These are phyloP conservation scores for Psittacula derbiana DNA, from an alignment of 2,797 vertebrate species.

Conservation along the genomic window DNA sequence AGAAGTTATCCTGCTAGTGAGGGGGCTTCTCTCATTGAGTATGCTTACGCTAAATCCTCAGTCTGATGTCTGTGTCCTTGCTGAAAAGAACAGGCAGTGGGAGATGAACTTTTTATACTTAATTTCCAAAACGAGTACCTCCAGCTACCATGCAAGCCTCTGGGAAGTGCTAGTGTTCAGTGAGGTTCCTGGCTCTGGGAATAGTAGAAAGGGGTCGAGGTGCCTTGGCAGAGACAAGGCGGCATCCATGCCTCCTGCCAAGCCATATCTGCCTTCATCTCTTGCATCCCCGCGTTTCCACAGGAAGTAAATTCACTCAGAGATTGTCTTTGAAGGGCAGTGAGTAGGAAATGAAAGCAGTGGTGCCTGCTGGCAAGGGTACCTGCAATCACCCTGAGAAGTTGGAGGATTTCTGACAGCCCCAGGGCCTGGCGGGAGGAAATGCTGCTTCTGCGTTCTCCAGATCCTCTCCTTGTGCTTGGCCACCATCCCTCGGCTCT, in stretches of 20 bases:
- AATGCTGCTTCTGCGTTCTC: background rate
- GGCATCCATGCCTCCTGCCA: background rate
- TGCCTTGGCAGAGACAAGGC: background rate
- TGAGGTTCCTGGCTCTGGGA: rapidly evolving
- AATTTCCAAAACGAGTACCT: background rate
- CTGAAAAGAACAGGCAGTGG: background rate
- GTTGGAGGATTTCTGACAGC: background rate
- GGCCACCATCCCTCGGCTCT: background rate
- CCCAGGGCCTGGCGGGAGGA: background rate
- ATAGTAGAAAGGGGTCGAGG: background rate
- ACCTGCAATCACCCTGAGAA: background rate
- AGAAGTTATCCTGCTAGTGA: background rate
- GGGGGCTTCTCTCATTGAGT: background rate
- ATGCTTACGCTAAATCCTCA: background rate
- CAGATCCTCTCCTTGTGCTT: background rate
- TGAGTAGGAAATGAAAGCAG: background rate
- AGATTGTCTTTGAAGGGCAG: background rate
- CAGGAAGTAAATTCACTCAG: background rate
- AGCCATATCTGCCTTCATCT: background rate
- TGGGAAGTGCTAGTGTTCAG: background rate
- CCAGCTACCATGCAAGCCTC: background rate
- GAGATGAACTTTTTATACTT: background rate
- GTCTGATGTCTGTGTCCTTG: background rate
- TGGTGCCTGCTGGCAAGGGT: background rate
- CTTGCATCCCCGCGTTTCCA: background rate